Evolutionary conservation across 2,888 invertebrate species (phyloP), one percentile per base, ranked within the genome.

Genomic region (Dendrolimus pini): DNA sequence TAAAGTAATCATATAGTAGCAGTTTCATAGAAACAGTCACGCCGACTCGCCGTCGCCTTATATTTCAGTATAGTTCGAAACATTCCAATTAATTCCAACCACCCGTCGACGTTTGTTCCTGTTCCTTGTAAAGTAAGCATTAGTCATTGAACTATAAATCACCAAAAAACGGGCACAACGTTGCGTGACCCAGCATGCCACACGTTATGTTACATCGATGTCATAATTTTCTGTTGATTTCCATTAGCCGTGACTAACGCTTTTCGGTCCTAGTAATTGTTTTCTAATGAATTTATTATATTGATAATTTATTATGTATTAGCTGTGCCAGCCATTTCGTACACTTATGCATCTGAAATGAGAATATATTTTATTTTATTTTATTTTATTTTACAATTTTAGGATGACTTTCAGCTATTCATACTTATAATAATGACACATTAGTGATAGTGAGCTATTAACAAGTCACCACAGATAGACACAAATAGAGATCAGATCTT

Each of bases 101-200:
- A 70, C 68, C 70, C 67, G 65, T 68, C 62, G 60, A 62, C 62
- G 59, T 61, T 63, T 67, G 76, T 70, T 65, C 61, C 72, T 67
- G 76, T 70, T 65, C 61, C 72, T 72, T 73, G 77, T 77, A 82
- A 74, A 71, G 71, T 66, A 60, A 65, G 71, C 71, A 75, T 87
- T 87, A 89, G 83, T 89, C 86, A 89, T 82, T 72, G 68, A 70
- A 63, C 70, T 70, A 87, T 89, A 89, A 89, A 89, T 90, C 89
- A 89, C 84, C 86, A 77, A 89, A 82, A 87, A 85, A 76, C 78
- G 77, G 83, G 82, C 77, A 78, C 56, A 14, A 52, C 55, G 67
- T 82, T 72, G 81, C 82, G 82, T 81, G 82, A 77, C 77, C 67
- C 47, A 30, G 41, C 59, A 57, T 56, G 41, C 59, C 54, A 55